Base-by-base conservation (phyloP, 2,888 invertebrate species). In the Eulithis testata region DNA sequence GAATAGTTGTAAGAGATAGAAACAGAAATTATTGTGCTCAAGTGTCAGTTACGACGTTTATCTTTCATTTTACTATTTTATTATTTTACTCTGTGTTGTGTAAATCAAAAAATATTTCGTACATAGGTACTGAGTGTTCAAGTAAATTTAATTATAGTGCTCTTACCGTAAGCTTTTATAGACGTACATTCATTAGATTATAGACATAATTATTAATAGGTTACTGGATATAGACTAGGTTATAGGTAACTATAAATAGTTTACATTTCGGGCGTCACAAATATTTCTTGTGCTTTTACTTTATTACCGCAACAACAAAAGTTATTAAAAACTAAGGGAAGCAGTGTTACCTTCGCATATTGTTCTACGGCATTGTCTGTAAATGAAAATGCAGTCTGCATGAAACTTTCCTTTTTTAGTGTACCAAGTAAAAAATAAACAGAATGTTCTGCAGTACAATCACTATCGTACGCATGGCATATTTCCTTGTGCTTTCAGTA, bases 321-420 rank as follows among this genome's bases (percentile, higher is more conserved):
- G 73, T 72, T 73, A 73, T 68, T 71, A 73, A 62, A 21, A 75
- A 79, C 80, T 80, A 78, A 79, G 84, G 84, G 82, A 82, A 85
- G 85, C 84, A 83, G 84, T 69, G 73, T 70, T 62, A 70, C 64
- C 64, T 63, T 45, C 64, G 60, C 64, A 52, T 65, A 57, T 72
- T 72, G 69, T 67, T 72, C 58, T 67, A 68, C 68, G 65, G 69
- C 63, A 70, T 72, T 69, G 66, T 73, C 58, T 66, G 65, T 45
- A 55, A 65, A 65, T 65, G 65, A 57, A 65, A 67, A 59, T 51
- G 60, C 64, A 64, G 66, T 55, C 62, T 58, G 59, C 58, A 64
- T 68, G 62, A 66, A 68, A 63, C 50, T 64, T 70, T 67, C 14
- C 47, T 51, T 61, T 64, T 68, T 65, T 68, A 53, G 21, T 57